Evolutionary conservation across 2,888 invertebrate species (phyloP).

Genomic region (Choristoneura rosaceana): DNA sequence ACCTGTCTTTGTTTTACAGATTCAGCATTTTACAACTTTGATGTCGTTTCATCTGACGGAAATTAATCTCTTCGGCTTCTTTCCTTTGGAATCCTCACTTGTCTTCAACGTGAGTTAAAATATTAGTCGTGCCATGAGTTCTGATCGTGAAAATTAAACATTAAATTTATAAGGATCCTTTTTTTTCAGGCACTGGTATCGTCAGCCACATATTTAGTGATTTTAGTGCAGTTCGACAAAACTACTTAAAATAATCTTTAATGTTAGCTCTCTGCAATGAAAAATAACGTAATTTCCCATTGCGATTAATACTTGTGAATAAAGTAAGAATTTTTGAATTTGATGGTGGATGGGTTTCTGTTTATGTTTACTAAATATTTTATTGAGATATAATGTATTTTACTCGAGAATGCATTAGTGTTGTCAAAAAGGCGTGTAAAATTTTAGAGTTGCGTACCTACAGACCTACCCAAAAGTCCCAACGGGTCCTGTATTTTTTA

Average conservation of each 20-base stretch:
- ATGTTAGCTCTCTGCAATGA: too few species aligned
- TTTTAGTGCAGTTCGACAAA: constrained; percentile 73
- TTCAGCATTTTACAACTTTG: constrained; percentile 72
- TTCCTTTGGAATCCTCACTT: constrained; percentile 67
- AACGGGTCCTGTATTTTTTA: too few species aligned
- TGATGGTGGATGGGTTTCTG: too few species aligned
- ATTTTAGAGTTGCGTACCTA: too few species aligned
- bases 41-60: constrained; percentile 63
- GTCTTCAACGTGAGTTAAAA: constrained; percentile 63
- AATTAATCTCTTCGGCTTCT: constrained; percentile 67
- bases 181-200: constrained; percentile 69
- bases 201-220: constrained; percentile 72
- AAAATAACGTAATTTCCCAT: too few species aligned
- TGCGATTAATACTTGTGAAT: too few species aligned
- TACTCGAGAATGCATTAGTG: too few species aligned
- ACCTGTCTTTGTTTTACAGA: constrained; percentile 52
- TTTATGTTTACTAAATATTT: too few species aligned
- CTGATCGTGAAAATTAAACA: not conserved
- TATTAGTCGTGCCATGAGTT: not conserved
- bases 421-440: too few species aligned
- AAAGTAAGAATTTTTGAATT: too few species aligned
- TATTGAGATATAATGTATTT: too few species aligned
- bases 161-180: not conserved
- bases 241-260: not conserved
- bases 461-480: too few species aligned